These are phyloP conservation scores for Leguminivora glycinivorella DNA, from an alignment of 1,140 invertebrate genomes.

Conservation along the genomic window DNA sequence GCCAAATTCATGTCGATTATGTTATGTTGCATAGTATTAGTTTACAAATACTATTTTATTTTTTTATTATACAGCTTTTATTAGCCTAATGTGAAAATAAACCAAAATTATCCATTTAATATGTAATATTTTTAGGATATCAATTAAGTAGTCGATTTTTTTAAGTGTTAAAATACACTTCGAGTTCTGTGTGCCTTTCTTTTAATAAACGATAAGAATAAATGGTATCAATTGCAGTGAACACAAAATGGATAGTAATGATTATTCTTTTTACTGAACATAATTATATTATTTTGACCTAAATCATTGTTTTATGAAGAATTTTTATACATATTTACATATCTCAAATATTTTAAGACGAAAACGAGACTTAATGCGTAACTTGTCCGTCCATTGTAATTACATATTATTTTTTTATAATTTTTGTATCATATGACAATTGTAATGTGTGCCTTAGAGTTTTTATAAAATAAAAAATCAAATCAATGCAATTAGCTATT, in stretches of 20 bases:
- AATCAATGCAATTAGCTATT: background rate
- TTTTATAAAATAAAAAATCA: slow-evolving; percentile 28
- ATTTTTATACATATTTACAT: slow-evolving; percentile 4
- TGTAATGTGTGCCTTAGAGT: slow-evolving; percentile 27
- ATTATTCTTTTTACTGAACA: too few relatives aligned
- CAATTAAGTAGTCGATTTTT: background rate
- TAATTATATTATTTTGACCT: background rate
- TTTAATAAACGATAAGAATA: too few relatives aligned
- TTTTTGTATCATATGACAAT: background rate
- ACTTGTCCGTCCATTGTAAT: slow-evolving; percentile 15
- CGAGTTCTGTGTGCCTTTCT: too few relatives aligned
- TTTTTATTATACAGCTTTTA: background rate
- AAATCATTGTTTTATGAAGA: background rate
- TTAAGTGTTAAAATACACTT: background rate
- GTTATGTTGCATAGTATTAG: too few relatives aligned
- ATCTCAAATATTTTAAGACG: slow-evolving; percentile 2
- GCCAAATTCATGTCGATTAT: too few relatives aligned
- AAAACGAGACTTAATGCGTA: slow-evolving; percentile 10
- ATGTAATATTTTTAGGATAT: background rate
- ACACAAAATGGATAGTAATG: too few relatives aligned
- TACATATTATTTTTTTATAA: slow-evolving; percentile 11
- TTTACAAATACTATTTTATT: too few relatives aligned
- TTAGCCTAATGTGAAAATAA: background rate
- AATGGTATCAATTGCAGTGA: too few relatives aligned
- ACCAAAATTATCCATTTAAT: background rate